A percentile compares a stretch with the other conserved stretches of the same genome.
These are phyloP conservation scores for Drosophila auraria DNA, from an alignment of 1,140 invertebrate species.

Conservation along the genomic window DNA sequence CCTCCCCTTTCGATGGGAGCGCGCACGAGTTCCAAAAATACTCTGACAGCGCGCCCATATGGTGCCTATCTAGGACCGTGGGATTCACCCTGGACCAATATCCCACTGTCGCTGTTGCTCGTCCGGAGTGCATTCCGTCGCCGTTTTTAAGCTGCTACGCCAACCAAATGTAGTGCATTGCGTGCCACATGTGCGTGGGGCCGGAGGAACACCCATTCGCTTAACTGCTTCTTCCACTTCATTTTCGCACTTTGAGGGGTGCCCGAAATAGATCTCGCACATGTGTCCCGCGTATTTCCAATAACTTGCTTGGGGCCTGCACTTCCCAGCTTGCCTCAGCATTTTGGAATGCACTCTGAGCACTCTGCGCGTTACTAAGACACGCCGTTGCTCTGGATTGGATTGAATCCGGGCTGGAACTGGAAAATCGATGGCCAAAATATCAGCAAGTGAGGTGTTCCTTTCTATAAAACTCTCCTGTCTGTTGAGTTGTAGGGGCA, in stretches of 20 bases:
- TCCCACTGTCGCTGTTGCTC: not conserved
- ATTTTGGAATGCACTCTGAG: constrained; percentile 8
- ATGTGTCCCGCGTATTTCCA: constrained; percentile 11
- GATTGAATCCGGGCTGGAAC: not conserved
- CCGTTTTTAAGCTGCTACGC: not conserved
- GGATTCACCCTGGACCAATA: constrained; percentile 30
- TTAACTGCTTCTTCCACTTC: constrained; percentile 29
- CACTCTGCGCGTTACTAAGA: not conserved
- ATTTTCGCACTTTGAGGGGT: constrained; percentile 37
- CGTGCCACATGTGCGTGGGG: constrained; percentile 7
- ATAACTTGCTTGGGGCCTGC: constrained; percentile 11
- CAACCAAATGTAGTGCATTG: constrained; percentile 1
- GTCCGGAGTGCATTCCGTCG: constrained; percentile 5
- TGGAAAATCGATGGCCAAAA: not conserved
- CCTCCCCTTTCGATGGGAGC: not conserved
- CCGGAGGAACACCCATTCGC: constrained; percentile 17
- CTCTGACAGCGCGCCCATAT: constrained; percentile 24
- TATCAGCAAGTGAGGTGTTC: not conserved
- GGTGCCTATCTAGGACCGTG: constrained; percentile 26
- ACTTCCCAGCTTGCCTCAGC: constrained; percentile 2
- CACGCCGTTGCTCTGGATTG: not conserved
- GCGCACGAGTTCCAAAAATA: constrained; percentile 34
- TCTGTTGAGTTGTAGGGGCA: constrained; percentile 8
- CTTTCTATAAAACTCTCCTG: not conserved
- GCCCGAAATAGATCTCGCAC: constrained; percentile 20